Conservation (phyloP, 2,113 vertebrate genomes). For the Taurulus bubalis region DNA sequence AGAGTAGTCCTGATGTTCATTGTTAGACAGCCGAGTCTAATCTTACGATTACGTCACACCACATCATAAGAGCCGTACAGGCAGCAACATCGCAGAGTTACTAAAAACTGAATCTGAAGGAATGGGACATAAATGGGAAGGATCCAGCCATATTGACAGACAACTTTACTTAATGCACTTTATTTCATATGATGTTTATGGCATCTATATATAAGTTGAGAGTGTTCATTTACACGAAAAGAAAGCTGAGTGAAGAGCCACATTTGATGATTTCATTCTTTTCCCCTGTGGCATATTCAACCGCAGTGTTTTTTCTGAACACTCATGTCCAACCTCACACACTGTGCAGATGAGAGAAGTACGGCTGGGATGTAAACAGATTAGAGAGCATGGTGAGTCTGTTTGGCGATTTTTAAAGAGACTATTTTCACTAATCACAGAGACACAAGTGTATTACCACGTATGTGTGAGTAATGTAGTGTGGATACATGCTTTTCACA, state of each 20-base stretch:
- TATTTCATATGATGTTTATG: too few relatives aligned
- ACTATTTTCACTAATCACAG: slow-evolving; percentile 32
- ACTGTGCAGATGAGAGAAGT: slow-evolving; percentile 35
- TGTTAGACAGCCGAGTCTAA: not conserved
- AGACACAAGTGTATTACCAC: not conserved
- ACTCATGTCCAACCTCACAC: slow-evolving; percentile 28
- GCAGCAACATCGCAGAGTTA: too few relatives aligned
- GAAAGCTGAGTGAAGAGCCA: slow-evolving; percentile 39
- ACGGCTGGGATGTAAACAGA: slow-evolving; percentile 28
- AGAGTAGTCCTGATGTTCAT: not conserved
- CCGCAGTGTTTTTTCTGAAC: slow-evolving; percentile 55
- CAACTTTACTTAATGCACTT: too few relatives aligned
- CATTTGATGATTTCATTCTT: slow-evolving; percentile 57
- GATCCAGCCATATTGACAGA: too few relatives aligned
- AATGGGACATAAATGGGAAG: too few relatives aligned
- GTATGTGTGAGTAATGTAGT: not conserved
- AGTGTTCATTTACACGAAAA: too few relatives aligned
- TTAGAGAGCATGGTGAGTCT: slow-evolving; percentile 33
- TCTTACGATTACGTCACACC: not conserved
- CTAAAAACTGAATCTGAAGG: too few relatives aligned
- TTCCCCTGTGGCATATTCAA: slow-evolving; percentile 62
- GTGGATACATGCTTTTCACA: slow-evolving; percentile 3
- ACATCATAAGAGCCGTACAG: too few relatives aligned
- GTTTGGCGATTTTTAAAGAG: slow-evolving; percentile 18
- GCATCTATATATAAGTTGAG: too few relatives aligned